A percentile compares a stretch with the other conserved stretches of the same genome.
Conservation (phyloP, 2,888 invertebrate genomes). For the Amblyjoppa proteus region DNA sequence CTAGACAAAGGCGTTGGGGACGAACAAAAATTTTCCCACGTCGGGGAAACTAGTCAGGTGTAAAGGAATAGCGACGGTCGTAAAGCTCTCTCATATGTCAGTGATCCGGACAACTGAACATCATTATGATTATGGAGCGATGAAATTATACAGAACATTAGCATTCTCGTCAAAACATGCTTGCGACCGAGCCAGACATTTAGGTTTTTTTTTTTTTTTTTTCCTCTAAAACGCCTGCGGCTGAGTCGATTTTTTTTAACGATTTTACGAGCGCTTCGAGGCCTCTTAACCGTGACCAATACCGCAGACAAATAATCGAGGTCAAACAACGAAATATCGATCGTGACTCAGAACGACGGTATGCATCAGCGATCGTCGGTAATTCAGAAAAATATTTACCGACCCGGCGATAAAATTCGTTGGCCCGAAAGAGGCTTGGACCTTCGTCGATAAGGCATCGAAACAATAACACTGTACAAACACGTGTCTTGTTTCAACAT, state of each 20-base stretch:
- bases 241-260: neutral
- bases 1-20: neutral
- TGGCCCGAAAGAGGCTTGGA: neutral
- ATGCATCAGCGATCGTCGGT: neutral
- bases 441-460: neutral
- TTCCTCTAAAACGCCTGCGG: neutral
- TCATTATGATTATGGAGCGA: conserved; percentile 1
- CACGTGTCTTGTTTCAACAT: neutral
- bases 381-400: conserved; percentile 6
- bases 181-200: conserved; percentile 6
- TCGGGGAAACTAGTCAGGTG: conserved; percentile 26
- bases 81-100: neutral
- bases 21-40: conserved; percentile 36
- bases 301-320: neutral
- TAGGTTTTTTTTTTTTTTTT: neutral
- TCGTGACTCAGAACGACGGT: neutral
- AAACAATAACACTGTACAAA: neutral
- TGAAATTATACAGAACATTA: conserved; percentile 26
- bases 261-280: neutral
- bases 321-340: neutral
- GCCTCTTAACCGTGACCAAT: neutral
- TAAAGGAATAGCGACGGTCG: neutral
- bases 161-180: conserved; percentile 39
- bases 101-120: conserved; percentile 5
- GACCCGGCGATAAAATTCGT: neutral